Base-by-base conservation (phyloP, 2,888 invertebrate genomes). In the Helicoverpa assulta region DNA sequence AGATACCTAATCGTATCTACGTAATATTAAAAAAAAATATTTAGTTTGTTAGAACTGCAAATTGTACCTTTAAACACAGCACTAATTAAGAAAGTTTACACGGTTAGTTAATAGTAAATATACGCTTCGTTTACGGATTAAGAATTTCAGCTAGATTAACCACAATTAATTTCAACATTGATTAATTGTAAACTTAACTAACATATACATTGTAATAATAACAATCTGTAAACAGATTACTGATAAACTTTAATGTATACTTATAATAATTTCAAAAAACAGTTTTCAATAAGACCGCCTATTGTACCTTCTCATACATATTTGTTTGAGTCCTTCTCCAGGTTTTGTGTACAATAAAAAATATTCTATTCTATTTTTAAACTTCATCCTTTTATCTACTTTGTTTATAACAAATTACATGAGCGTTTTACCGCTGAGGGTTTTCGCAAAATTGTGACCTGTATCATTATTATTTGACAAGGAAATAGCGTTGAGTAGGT, bases 381-480 rank as follows among this genome's bases (percentile, higher is more conserved):
- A 26, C 26, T 47, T 47, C 16, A 47, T 47, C n/a, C 47, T 47
- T 7, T 47, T 47, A 47, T 3, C 6, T 33, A 10, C 54, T n/a
- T 19, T 37, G 12, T 56, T 40, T n/a, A 10, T n/a, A 62, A 21
- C 12, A 26, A 50, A 67, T 29, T 18, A 37, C 37, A 64, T 43
- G 14, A n/a, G 16, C 0, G 37, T 52, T 51, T 37, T 8, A 26
- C 19, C 16, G 52, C 16, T 6, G 4, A 29, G 4, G 14, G n/a
- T 21, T 51, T 7, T 16, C 40, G 2, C 12, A 18, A 73, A 53
- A 19, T 55, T 16, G 26, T 63, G 40, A 56, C 60, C 60, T 64
- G 51, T 65, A 62, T 55, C 47, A 70, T 70, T 79, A 61, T 67
- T 76, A 67, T 76, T 78, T 56, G 21, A 57, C 33, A 43, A 56